These are phyloP conservation scores for Bombyx huttoni DNA, from an alignment of 2,888 invertebrate species.

Conservation along the genomic window DNA sequence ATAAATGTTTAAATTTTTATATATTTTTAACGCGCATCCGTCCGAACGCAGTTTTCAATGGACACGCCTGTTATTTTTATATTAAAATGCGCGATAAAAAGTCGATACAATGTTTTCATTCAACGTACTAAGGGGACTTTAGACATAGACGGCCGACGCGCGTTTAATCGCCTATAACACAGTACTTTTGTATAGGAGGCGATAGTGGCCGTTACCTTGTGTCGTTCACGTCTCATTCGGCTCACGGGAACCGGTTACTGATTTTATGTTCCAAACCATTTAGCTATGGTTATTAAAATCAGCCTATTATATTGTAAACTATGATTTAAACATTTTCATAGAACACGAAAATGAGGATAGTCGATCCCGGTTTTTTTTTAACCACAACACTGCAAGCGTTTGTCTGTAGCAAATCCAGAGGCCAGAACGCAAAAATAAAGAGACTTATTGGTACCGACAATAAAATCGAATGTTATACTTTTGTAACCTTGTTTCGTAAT, in stretches of 20 bases:
- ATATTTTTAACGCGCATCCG: conserved; percentile 14
- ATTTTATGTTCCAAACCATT: not conserved
- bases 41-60: conserved; percentile 8
- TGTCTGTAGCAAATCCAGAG: not conserved
- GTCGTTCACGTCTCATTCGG: not conserved
- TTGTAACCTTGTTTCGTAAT: not conserved
- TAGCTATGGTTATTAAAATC: not conserved
- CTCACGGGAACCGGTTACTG: not conserved
- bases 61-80: conserved; percentile 9
- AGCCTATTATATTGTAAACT: not conserved
- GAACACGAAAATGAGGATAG: too few species aligned
- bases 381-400: not conserved
- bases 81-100: conserved; percentile 5
- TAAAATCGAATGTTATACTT: not conserved
- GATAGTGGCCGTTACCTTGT: not conserved
- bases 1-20: conserved; percentile 11
- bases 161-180: not conserved
- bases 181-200: too few species aligned
- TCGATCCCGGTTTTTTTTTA: not conserved
- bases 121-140: not conserved
- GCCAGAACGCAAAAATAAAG: not conserved
- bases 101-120: conserved; percentile 5
- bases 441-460: not conserved
- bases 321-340: not conserved
- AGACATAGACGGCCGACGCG: not conserved